These are phyloP conservation scores for Macroteleia sp. DNA, from an alignment of 2,888 invertebrate species.

Conservation along the genomic window DNA sequence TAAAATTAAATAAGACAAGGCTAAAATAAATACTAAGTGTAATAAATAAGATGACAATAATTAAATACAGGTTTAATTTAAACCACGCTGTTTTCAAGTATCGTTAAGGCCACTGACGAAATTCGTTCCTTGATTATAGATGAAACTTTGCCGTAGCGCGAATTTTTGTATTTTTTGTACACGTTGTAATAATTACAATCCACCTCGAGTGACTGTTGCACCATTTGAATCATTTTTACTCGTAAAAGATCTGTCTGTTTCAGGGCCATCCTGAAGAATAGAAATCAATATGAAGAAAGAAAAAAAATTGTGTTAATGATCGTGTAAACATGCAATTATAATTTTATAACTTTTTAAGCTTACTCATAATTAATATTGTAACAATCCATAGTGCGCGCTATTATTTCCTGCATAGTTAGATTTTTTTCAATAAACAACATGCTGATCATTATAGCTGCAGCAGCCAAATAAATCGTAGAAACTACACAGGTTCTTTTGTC, in stretches of 20 bases:
- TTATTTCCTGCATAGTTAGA: neutral
- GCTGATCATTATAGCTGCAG: neutral
- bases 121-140: neutral
- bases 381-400: neutral
- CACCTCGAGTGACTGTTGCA: neutral
- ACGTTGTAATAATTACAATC: neutral
- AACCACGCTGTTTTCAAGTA: too few relatives aligned
- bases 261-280: neutral
- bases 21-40: too few relatives aligned
- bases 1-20: too few relatives aligned
- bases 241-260: neutral
- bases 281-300: neutral
- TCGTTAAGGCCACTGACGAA: too few relatives aligned
- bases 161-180: neutral
- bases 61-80: too few relatives aligned
- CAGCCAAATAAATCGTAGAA: conserved; percentile 12
- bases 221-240: neutral
- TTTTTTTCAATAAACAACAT: neutral
- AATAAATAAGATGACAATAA: too few relatives aligned
- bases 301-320: too few relatives aligned
- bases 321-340: too few relatives aligned
- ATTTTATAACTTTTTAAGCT: neutral
- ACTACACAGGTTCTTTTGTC: conserved; percentile 5
- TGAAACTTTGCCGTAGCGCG: conserved; percentile 10
- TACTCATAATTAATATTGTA: conserved; percentile 6